Conservation (phyloP, 2,888 invertebrate species). For the Drosophila subsilvestris region DNA sequence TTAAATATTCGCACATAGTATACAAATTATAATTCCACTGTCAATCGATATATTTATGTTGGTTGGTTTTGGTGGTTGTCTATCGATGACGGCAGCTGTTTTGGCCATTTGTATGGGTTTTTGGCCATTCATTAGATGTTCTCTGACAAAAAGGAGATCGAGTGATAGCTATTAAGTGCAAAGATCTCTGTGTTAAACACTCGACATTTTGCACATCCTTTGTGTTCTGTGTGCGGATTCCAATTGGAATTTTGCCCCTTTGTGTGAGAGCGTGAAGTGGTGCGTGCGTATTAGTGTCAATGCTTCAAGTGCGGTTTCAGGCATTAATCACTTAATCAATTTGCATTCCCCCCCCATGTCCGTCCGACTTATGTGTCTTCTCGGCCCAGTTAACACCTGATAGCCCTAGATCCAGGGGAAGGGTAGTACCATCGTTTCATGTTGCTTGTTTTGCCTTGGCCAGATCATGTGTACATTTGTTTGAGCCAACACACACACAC, state of each 20-base stretch:
- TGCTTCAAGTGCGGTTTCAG: constrained; percentile 54
- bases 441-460: constrained; percentile 53
- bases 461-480: constrained; percentile 47
- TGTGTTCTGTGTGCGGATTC: constrained; percentile 4
- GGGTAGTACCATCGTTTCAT: neutral
- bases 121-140: neutral
- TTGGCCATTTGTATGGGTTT: constrained; percentile 46
- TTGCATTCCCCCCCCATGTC: constrained; percentile 36
- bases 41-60: constrained; percentile 48
- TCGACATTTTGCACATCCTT: neutral
- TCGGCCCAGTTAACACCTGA: constrained; percentile 48
- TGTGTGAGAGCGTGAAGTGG: constrained; percentile 24
- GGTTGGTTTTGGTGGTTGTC: neutral
- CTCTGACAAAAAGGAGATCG: neutral
- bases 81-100: constrained; percentile 77
- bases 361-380: constrained; percentile 42
- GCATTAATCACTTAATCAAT: constrained; percentile 61
- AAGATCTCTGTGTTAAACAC: neutral
- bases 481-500: constrained; percentile 35
- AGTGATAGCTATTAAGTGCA: neutral
- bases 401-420: constrained; percentile 24
- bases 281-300: constrained; percentile 38
- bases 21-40: constrained; percentile 20
- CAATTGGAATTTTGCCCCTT: constrained; percentile 42
- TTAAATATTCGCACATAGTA: constrained; percentile 6